Evolutionary conservation across 2,113 vertebrate species (phyloP).

Genomic region (Aspiorhynchus laticeps): DNA sequence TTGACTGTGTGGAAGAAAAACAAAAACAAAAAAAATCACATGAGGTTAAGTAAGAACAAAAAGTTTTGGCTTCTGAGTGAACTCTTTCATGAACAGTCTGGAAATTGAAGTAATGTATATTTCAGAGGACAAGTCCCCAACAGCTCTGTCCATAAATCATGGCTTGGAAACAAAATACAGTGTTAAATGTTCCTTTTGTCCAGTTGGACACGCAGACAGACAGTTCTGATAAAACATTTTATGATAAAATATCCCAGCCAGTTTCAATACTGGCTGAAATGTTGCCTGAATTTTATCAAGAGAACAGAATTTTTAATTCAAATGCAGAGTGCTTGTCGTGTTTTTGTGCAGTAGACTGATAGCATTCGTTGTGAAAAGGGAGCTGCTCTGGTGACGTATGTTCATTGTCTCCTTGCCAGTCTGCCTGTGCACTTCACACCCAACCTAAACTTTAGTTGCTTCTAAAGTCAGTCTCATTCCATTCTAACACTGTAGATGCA

Average conservation of each 20-base stretch:
- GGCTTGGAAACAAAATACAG: background rate
- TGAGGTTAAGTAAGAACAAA: no score
- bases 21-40: no score
- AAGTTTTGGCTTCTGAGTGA: no score
- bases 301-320: background rate
- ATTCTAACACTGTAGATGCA: background rate
- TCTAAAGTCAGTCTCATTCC: background rate
- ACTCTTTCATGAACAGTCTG: no score
- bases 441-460: background rate
- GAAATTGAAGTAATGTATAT: no score
- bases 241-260: background rate
- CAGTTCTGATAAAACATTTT: background rate
- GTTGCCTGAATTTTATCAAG: background rate
- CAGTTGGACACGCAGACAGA: background rate
- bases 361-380: background rate
- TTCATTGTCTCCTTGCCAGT: background rate
- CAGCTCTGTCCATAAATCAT: no score
- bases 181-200: background rate
- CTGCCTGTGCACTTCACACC: background rate
- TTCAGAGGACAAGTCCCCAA: no score
- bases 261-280: background rate
- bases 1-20: no score
- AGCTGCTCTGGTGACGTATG: no score
- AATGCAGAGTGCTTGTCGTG: background rate
- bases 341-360: background rate